Base-by-base conservation (phyloP, 92 coral and sea anemone genomes). In the Zoanthus sociatus region DNA sequence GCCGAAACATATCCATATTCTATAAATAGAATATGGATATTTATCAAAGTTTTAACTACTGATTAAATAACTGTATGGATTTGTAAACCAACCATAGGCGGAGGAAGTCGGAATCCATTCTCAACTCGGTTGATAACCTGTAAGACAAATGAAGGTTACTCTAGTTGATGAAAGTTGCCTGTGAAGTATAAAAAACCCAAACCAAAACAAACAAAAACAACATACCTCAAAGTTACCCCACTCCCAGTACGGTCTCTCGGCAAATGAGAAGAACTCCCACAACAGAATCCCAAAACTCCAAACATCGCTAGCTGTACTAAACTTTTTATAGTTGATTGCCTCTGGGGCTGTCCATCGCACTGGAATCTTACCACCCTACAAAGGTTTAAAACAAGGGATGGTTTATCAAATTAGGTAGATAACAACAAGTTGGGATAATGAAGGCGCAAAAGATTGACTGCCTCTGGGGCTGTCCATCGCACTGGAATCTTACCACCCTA, bases 281-380 rank as follows among this genome's bases (percentile, higher is more conserved):
- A 96, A 54, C 77, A 96, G 76, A 30, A 94, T 91, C 9, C 99
- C 99, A 76, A 82, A 96, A 89, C 99, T 96, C 99, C 99, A 96
- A 51, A 96, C 95, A 45, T 96, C 99, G 84, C 99, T 96, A 3
- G 99, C 97, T 9, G 93, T 37, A 47, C 95, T 92, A 84, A 96
- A 96, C 78, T 92, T 96, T 71, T 94, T 93, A 81, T 84, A 95
- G 50, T 94, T 92, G 61, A 96, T 95, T n/a, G 99, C 99, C 76
- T 96, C 99, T 1, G 95, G 97, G 13, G 99, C 93, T 10, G 99
- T 96, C 99, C 99, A 96, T 61, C 99, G 92, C 6, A 96, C 94
- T 42, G 99, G 99, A 55, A 96, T 95, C 89, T 93, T 96, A 16
- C 99, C 99, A 8, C 98, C 98, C 99, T 96, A 76, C 30, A 61